phyloP scores from a whole-genome alignment of 2,797 vertebrate genomes.

The Loriculus beryllinus region DNA sequence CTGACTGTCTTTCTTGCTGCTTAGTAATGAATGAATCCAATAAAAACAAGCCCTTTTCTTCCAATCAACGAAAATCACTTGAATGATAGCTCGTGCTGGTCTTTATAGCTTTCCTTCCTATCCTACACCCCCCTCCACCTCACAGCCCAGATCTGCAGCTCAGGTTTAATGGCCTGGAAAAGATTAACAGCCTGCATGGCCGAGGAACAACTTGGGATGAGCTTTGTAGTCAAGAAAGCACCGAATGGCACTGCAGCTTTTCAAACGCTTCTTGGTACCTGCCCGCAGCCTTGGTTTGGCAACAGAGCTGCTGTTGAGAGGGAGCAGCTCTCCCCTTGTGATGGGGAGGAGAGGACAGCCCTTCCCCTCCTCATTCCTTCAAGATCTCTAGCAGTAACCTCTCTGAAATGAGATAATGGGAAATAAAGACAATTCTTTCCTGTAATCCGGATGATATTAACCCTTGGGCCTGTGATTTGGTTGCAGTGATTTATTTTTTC shows the following conservation, averaged over 20 bases:
- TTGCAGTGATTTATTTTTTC: constrained; percentile 45
- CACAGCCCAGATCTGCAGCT: background rate
- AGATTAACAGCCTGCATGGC: constrained; percentile 46
- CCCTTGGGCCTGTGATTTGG: constrained; percentile 55
- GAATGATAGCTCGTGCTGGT: background rate
- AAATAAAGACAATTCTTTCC: background rate
- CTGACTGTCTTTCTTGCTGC: background rate
- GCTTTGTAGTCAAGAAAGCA: background rate
- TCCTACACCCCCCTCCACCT: background rate
- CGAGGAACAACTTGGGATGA: background rate
- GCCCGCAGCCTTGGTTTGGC: background rate
- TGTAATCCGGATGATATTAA: background rate
- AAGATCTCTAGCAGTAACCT: background rate
- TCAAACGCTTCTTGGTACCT: background rate
- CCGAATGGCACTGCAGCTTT: constrained; percentile 5
- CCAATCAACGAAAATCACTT: constrained; percentile 20
- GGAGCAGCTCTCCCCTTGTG: background rate
- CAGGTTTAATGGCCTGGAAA: background rate
- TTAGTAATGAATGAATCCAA: constrained; percentile 31
- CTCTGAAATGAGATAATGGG: constrained; percentile 28
- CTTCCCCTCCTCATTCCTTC: background rate
- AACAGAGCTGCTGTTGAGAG: background rate
- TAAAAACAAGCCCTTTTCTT: constrained; percentile 14
- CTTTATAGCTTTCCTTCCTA: background rate
- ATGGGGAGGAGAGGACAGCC: background rate